Conservation (phyloP, 1,140 invertebrate genomes). For the Asbolus verrucosus region DNA sequence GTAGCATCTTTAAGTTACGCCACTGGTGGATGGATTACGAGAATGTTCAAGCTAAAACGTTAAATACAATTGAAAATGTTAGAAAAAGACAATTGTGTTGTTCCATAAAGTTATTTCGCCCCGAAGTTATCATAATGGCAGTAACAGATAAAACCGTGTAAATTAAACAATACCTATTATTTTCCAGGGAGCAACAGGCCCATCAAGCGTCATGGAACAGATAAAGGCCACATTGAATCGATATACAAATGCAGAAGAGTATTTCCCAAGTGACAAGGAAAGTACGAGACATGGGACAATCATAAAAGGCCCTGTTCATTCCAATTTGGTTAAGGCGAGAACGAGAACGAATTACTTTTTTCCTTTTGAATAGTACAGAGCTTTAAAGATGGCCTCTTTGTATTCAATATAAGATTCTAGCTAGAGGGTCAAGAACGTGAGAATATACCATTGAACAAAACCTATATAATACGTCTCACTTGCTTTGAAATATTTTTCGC, state of each 20-base stretch:
- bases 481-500: conserved; percentile 12
- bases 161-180: conserved; percentile 26
- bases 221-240: conserved; percentile 28
- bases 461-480: conserved; percentile 11
- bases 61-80: too few relatives aligned
- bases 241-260: conserved; percentile 28
- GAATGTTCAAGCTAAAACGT: neutral
- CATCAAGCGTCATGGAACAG: conserved; percentile 1
- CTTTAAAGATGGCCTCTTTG: conserved; percentile 26
- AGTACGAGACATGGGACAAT: conserved; percentile 22
- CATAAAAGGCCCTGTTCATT: conserved; percentile 35
- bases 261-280: conserved; percentile 17
- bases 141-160: conserved; percentile 16
- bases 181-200: conserved; percentile 30
- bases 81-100: too few relatives aligned
- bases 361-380: conserved; percentile 17
- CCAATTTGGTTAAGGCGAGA: conserved; percentile 20
- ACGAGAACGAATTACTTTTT: conserved; percentile 28
- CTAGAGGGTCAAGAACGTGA: conserved; percentile 15
- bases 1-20: too few relatives aligned
- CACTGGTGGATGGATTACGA: neutral
- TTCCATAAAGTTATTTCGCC: conserved; percentile 3
- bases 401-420: conserved; percentile 20
- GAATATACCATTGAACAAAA: conserved; percentile 4
- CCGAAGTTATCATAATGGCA: conserved; percentile 15